phyloP scores from a whole-genome alignment of 2,888 invertebrate genomes.

The Actias luna region DNA sequence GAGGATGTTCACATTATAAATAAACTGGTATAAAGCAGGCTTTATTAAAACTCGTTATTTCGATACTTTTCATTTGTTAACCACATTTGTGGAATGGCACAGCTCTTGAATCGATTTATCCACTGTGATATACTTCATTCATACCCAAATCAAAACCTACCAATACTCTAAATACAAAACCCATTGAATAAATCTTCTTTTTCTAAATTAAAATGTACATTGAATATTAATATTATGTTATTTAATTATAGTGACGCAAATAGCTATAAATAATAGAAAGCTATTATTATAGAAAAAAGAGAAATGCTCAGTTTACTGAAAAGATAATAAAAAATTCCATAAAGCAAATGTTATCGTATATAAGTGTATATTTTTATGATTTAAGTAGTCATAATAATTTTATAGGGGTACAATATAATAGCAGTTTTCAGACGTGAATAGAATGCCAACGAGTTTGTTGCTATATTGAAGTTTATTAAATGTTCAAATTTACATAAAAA shows the following conservation, averaged over 20 bases:
- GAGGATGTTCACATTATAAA: background rate
- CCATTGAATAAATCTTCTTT: no score
- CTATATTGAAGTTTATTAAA: background rate
- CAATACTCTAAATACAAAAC: no score
- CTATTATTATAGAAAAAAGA: background rate
- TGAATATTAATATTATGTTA: background rate
- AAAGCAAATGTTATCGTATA: background rate
- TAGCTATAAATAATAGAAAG: conserved; percentile 6
- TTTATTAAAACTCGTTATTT: background rate
- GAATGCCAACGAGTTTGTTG: background rate
- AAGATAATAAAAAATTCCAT: background rate
- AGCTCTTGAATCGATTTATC: background rate
- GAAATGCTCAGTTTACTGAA: background rate
- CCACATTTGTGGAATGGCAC: background rate
- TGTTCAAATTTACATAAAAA: background rate
- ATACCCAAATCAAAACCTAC: no score
- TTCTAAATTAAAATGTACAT: no score
- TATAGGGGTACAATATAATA: background rate
- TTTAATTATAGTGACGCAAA: background rate
- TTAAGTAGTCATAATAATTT: background rate
- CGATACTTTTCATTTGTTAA: background rate
- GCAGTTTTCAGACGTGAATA: background rate
- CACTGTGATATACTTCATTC: no score
- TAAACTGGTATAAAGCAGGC: background rate
- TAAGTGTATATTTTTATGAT: conserved; percentile 1